Percentiles rank a stretch among this genome's conserved stretches.
Conservation (phyloP, 2,888 invertebrate genomes). For the Epirrita christyi region DNA sequence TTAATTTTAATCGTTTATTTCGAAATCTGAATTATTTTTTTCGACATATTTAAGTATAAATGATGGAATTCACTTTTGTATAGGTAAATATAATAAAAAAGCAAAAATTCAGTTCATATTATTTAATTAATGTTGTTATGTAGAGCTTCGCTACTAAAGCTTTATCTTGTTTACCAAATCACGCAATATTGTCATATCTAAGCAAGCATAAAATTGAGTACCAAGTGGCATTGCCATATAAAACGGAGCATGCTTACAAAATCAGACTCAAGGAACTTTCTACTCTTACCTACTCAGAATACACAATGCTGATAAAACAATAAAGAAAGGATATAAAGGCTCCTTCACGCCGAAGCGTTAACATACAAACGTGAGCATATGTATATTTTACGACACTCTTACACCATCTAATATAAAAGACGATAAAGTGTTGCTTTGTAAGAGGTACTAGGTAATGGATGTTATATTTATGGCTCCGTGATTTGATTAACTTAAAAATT, state of each 20-base stretch:
- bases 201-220: slow-evolving; percentile 8
- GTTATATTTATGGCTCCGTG: too few species aligned
- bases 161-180: slow-evolving; percentile 7
- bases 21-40: too few species aligned
- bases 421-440: slow-evolving; percentile 45
- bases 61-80: too few species aligned
- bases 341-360: slow-evolving; percentile 28
- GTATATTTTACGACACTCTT: slow-evolving; percentile 46
- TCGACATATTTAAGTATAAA: too few species aligned
- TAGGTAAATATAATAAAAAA: too few species aligned
- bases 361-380: slow-evolving; percentile 39
- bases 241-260: slow-evolving; percentile 19
- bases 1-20: not conserved
- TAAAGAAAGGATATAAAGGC: slow-evolving; percentile 35
- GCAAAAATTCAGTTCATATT: too few species aligned
- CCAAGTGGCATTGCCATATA: slow-evolving; percentile 18
- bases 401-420: slow-evolving; percentile 51
- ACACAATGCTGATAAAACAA: slow-evolving; percentile 38
- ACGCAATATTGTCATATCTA: slow-evolving; percentile 13
- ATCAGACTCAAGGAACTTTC: slow-evolving; percentile 25
- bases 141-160: not conserved
- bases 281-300: slow-evolving; percentile 20
- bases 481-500: too few species aligned
- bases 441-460: slow-evolving; percentile 7
- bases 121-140: too few species aligned